Evolutionary conservation across 2,888 invertebrate genomes (phyloP).

Genomic region (Linyphia triangularis): DNA sequence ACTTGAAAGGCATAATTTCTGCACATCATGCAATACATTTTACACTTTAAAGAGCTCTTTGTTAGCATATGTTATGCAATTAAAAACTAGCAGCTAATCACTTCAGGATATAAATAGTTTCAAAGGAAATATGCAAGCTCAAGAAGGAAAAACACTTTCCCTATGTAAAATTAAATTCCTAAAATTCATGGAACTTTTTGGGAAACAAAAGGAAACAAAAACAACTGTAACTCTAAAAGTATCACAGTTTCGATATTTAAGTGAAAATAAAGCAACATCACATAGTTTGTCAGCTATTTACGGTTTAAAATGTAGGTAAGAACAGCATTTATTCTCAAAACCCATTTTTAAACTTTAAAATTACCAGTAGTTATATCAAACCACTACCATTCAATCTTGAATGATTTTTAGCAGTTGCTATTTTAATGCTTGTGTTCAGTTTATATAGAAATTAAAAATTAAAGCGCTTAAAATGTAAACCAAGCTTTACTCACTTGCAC

Average conservation of each 20-base stretch:
- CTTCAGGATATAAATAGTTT: slow-evolving; percentile 41
- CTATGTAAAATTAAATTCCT: slow-evolving; percentile 42
- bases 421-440: slow-evolving; percentile 29
- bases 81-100: slow-evolving; percentile 40
- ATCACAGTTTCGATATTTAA: slow-evolving; percentile 72
- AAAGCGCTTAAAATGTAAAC: slow-evolving; percentile 4
- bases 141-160: slow-evolving; percentile 35
- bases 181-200: slow-evolving; percentile 22
- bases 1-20: slow-evolving; percentile 51
- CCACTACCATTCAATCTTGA: slow-evolving; percentile 25
- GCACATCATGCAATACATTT: slow-evolving; percentile 13
- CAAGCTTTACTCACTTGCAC: slow-evolving; percentile 17
- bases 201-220: slow-evolving; percentile 33
- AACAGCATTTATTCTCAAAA: slow-evolving; percentile 6
- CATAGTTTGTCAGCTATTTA: slow-evolving; percentile 45
- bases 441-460: not conserved
- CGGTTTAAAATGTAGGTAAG: slow-evolving; percentile 38
- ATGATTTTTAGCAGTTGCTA: slow-evolving; percentile 24
- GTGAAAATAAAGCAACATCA: slow-evolving; percentile 63
- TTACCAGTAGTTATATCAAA: slow-evolving; percentile 39
- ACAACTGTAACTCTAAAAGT: slow-evolving; percentile 68
- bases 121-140: slow-evolving; percentile 43
- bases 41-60: slow-evolving; percentile 49
- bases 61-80: slow-evolving; percentile 31
- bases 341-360: slow-evolving; percentile 36